These are phyloP conservation scores for Cabera pusaria DNA, from an alignment of 2,888 invertebrate genomes.

Conservation along the genomic window DNA sequence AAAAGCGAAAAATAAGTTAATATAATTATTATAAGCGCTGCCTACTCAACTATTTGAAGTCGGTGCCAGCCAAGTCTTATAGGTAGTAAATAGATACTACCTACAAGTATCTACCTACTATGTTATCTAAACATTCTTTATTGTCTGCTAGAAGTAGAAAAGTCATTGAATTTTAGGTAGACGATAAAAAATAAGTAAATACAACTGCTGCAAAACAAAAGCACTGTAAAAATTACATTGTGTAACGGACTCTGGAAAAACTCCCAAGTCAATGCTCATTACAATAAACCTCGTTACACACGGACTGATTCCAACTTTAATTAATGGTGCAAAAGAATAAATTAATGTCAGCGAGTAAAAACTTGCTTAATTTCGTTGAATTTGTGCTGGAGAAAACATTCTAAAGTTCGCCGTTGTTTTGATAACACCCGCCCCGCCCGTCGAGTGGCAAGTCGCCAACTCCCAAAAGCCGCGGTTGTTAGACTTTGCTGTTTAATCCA, in stretches of 20 bases:
- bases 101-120: too few species aligned
- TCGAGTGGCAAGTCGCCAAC: slow-evolving; percentile 50
- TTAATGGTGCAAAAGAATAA: slow-evolving; percentile 31
- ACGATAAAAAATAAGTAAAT: too few species aligned
- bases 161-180: too few species aligned
- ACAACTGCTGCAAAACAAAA: too few species aligned
- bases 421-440: slow-evolving; percentile 39
- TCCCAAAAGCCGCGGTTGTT: slow-evolving; percentile 30
- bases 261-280: slow-evolving; percentile 28
- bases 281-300: slow-evolving; percentile 26
- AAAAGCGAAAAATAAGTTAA: too few species aligned
- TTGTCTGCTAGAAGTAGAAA: too few species aligned
- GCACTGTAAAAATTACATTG: too few species aligned
- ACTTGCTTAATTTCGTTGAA: slow-evolving; percentile 47
- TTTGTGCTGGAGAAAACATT: slow-evolving; percentile 44
- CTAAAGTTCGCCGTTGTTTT: slow-evolving; percentile 47
- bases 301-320: slow-evolving; percentile 19
- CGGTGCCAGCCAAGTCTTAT: too few species aligned
- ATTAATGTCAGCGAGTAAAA: slow-evolving; percentile 39
- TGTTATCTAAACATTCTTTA: too few species aligned
- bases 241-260: slow-evolving; percentile 16
- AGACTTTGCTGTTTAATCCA: slow-evolving; percentile 36
- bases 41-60: too few species aligned
- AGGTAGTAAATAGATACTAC: too few species aligned
- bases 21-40: too few species aligned